These are phyloP conservation scores for Chaenogobius annularis DNA, from an alignment of 2,113 vertebrate genomes.

Conservation along the genomic window DNA sequence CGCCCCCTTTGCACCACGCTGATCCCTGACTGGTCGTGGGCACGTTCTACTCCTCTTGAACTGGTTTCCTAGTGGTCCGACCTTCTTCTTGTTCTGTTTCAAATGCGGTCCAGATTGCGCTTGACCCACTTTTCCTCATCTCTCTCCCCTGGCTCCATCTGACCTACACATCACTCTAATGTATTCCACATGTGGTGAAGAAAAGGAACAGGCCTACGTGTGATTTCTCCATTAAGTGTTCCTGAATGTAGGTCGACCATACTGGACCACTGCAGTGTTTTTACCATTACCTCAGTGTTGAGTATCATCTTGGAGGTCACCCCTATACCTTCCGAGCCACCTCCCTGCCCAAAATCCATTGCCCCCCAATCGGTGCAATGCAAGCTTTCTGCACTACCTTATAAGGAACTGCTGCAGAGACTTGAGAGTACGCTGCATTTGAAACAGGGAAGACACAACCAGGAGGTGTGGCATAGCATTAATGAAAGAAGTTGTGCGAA, in stretches of 20 bases:
- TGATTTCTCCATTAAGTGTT: slow-evolving; percentile 30
- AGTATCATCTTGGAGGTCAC: background rate
- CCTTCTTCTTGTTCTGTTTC: slow-evolving; percentile 54
- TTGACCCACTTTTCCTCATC: slow-evolving; percentile 55
- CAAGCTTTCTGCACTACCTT: slow-evolving; percentile 71
- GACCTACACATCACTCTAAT: slow-evolving; percentile 34
- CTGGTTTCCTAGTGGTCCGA: slow-evolving; percentile 62
- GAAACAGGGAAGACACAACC: slow-evolving; percentile 38
- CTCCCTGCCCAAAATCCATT: slow-evolving; percentile 6
- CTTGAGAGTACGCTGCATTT: slow-evolving; percentile 52
- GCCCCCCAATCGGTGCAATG: slow-evolving; percentile 51
- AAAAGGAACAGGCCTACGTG: slow-evolving; percentile 21
- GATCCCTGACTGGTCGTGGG: slow-evolving; percentile 54
- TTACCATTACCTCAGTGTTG: background rate
- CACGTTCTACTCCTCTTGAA: slow-evolving; percentile 14
- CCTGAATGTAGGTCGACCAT: slow-evolving; percentile 36
- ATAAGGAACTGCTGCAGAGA: slow-evolving; percentile 71
- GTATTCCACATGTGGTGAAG: slow-evolving; percentile 64
- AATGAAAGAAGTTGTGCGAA: slow-evolving; percentile 20
- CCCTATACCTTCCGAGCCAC: slow-evolving; percentile 26
- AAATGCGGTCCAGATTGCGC: slow-evolving; percentile 68
- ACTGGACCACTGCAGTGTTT: background rate
- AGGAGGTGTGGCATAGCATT: slow-evolving; percentile 40
- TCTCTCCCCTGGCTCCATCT: slow-evolving; percentile 32
- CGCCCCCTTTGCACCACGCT: slow-evolving; percentile 11